Base-by-base conservation (phyloP, 2,797 vertebrate genomes). In the Pempheris klunzingeri region DNA sequence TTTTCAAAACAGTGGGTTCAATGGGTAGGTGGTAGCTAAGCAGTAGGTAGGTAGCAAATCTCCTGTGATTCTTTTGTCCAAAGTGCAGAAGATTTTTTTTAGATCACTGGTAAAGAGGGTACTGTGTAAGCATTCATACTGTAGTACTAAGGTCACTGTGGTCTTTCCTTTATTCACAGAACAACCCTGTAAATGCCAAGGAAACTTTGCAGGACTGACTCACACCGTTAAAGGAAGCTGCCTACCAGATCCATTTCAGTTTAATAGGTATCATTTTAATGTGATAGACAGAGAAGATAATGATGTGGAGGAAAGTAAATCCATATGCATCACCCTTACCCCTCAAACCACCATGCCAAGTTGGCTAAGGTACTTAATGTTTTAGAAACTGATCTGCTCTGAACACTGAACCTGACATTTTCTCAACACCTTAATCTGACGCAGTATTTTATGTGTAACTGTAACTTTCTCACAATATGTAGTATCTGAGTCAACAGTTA, bases 161-260 rank as follows among this genome's bases (percentile, higher is more conserved):
- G n/a, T n/a, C 10, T 41, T 58, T 59, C 14, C 6, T 61, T 74
- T 81, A 34, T 47, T 74, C 17, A 43, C 78, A 94, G 93, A 0
- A 0, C 3, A 65, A 2, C 61, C 59, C 9, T 94, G 94, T 59
- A 46, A n/a, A 2, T 94, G 94, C 79, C 11, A 53, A 86, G 70
- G 38, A 87, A 79, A 18, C 2, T 26, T 22, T 72, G 18, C 0
- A 38, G 62, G 47, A 77, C 50, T 24, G 24, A 58, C 0, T 1
- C 69, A 87, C 18, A 59, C 77, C 22, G 92, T 98, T 70, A 39
- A 30, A 1, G 54, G 67, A 4, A 0, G 0, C n/a, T 97, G 96
- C 83, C 92, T 97, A 53, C 97, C 96, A 17, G 85, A 90, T 0
- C 93, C 95, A 0, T 92, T 92, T 81, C 78, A 94, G 0, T 95